These are phyloP conservation scores for Pemphredon lugubris DNA, from an alignment of 2,888 invertebrate species.

Conservation along the genomic window DNA sequence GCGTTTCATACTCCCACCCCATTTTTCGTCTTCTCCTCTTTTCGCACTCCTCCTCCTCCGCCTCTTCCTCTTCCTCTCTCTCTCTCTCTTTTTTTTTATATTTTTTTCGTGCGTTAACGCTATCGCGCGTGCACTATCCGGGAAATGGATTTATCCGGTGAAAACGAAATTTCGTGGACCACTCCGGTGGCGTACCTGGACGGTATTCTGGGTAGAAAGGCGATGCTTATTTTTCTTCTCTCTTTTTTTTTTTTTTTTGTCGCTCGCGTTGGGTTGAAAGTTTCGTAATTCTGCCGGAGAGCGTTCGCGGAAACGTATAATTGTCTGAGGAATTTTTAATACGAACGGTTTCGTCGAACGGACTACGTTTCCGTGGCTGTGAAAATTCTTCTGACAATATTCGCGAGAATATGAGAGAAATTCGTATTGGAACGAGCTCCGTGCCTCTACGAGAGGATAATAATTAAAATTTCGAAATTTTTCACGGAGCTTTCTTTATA, in stretches of 20 bases:
- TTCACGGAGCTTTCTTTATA: background rate
- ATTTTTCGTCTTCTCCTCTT: constrained; percentile 41
- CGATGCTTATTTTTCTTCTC: too few species aligned
- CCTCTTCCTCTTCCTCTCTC: background rate
- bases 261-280: background rate
- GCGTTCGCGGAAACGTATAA: background rate
- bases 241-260: too few species aligned
- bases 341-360: too few species aligned
- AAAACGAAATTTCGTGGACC: constrained; percentile 43
- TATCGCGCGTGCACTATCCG: constrained; percentile 17
- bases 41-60: background rate
- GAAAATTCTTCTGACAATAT: constrained; percentile 19
- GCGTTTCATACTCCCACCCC: constrained; percentile 26
- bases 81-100: constrained; percentile 4
- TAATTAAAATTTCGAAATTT: constrained; percentile 45
- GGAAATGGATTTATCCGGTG: constrained; percentile 50
- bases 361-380: too few species aligned
- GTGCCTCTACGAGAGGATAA: constrained; percentile 18
- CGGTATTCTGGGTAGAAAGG: background rate
- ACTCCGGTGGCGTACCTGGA: background rate
- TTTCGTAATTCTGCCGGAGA: constrained; percentile 11
- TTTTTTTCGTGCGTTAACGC: background rate
- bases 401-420: background rate
- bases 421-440: background rate
- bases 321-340: too few species aligned